phyloP scores from a whole-genome alignment of 2,797 vertebrate genomes.

The Pantherophis alleghaniensis region DNA sequence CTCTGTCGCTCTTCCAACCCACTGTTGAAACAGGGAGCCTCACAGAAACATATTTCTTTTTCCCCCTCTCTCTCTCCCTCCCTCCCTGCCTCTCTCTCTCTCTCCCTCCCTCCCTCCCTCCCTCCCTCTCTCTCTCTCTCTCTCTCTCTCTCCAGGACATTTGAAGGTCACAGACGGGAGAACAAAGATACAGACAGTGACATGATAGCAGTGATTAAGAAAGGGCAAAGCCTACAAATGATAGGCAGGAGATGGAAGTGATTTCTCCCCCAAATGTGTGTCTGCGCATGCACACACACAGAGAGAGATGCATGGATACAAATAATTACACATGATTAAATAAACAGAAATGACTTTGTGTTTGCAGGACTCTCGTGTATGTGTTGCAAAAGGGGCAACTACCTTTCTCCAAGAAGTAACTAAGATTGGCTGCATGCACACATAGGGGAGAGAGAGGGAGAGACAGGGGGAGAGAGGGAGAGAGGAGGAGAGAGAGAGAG shows the following conservation, averaged over 20 bases:
- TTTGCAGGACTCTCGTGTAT: constrained; percentile 45
- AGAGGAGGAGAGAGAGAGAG: no score
- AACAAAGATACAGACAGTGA: constrained; percentile 47
- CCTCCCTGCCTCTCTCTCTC: no score
- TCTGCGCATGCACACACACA: neutral
- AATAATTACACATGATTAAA: constrained; percentile 59
- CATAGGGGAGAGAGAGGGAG: no score
- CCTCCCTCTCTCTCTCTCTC: neutral
- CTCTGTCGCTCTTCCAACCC: neutral
- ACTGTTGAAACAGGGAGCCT: neutral
- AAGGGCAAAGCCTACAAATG: constrained; percentile 47
- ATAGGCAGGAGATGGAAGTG: constrained; percentile 44
- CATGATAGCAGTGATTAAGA: constrained; percentile 56
- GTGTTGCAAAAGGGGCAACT: constrained; percentile 43
- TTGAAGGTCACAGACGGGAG: constrained; percentile 58
- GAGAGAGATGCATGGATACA: neutral
- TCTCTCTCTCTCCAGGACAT: constrained; percentile 34
- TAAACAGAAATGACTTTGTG: constrained; percentile 40
- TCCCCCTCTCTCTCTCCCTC: neutral
- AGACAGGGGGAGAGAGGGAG: no score
- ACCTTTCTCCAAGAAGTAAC: constrained; percentile 47
- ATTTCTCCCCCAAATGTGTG: constrained; percentile 41
- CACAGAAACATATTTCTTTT: neutral
- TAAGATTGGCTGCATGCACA: constrained; percentile 47
- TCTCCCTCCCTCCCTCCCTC: neutral